Evolutionary conservation across 2,888 invertebrate species (phyloP).

Genomic region (Laothoe populi): DNA sequence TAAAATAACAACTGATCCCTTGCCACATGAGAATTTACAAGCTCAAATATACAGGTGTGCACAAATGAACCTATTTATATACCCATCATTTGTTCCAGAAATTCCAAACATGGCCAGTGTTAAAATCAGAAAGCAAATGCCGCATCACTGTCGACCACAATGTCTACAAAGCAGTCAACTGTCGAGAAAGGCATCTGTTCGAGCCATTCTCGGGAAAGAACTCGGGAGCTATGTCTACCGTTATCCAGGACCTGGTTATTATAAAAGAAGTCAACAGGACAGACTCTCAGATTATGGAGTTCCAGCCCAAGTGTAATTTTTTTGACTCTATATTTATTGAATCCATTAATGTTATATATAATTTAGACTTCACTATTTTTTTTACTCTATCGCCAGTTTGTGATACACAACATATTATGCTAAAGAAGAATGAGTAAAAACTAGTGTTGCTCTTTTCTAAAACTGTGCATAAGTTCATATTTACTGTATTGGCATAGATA

Average conservation of each 20-base stretch:
- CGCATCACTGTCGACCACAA: constrained; percentile 90
- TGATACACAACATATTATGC: no score
- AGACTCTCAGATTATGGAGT: constrained; percentile 68
- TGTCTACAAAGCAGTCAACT: constrained; percentile 88
- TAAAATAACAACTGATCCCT: no score
- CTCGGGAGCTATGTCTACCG: constrained; percentile 89
- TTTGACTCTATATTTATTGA: constrained; percentile 5
- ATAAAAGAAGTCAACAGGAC: constrained; percentile 81
- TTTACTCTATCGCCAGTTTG: no score
- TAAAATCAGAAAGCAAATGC: constrained; percentile 90
- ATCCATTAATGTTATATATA: no score
- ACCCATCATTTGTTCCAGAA: constrained; percentile 71
- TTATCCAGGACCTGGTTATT: constrained; percentile 84
- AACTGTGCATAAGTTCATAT: no score
- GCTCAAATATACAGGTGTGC: no score
- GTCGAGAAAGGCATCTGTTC: constrained; percentile 89
- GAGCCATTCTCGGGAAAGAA: constrained; percentile 91
- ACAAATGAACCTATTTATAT: neutral
- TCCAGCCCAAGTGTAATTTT: constrained; percentile 69
- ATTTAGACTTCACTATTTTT: no score
- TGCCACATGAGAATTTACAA: no score
- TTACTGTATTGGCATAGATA: no score
- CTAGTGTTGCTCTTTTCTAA: no score
- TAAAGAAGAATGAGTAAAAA: no score
- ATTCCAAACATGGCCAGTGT: constrained; percentile 89